These are phyloP conservation scores for Sebastes diploproa DNA, from an alignment of 2,797 vertebrate species.

Conservation along the genomic window DNA sequence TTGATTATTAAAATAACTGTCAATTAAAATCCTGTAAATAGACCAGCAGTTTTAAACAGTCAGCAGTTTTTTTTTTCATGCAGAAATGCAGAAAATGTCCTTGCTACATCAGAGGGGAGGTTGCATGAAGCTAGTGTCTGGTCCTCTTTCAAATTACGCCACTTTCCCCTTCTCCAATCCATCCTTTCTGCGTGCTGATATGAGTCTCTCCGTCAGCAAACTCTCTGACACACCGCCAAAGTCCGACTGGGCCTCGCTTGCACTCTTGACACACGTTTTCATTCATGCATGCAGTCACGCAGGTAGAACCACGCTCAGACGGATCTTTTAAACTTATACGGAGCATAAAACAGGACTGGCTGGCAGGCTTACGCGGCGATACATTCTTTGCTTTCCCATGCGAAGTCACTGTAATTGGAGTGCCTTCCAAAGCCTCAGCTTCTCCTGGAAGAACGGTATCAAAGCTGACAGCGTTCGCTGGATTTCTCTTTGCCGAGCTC, in stretches of 20 bases:
- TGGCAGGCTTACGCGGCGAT: constrained; percentile 28
- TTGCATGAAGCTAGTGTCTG: no score
- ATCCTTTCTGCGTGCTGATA: not conserved
- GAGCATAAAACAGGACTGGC: constrained; percentile 15
- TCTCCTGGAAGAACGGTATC: constrained; percentile 48
- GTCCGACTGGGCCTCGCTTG: not conserved
- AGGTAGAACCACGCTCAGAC: constrained; percentile 12
- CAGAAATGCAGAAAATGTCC: not conserved
- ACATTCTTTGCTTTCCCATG: constrained; percentile 46
- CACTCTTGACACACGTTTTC: constrained; percentile 1
- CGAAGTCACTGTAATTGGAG: constrained; percentile 61
- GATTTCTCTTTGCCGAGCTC: constrained; percentile 25
- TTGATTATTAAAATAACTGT: not conserved
- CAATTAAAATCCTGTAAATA: not conserved
- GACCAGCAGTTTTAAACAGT: no score
- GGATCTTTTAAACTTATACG: not conserved
- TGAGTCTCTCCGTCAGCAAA: constrained; percentile 12
- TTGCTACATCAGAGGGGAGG: not conserved
- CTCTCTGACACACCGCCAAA: not conserved
- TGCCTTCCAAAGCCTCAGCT: constrained; percentile 56
- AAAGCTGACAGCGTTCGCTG: constrained; percentile 60
- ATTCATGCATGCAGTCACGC: constrained; percentile 7
- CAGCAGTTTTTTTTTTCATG: not conserved
- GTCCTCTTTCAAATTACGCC: not conserved
- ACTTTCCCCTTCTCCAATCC: no score